phyloP scores from a whole-genome alignment of 2,113 vertebrate species.

The Hassar affinis region DNA sequence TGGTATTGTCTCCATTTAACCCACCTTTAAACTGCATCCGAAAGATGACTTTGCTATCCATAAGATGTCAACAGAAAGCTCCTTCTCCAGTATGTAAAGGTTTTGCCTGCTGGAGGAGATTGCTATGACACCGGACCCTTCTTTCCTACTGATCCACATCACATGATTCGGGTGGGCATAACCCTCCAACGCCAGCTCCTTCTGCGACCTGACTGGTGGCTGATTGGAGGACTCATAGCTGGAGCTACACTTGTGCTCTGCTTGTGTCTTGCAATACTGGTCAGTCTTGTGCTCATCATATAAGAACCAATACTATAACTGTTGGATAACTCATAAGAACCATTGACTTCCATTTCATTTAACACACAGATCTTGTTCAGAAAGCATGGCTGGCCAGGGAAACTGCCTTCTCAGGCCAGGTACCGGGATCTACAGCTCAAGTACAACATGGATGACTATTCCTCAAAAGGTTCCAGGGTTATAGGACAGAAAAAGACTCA shows the following conservation, averaged over 20 bases:
- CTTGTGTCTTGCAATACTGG: conserved; percentile 70
- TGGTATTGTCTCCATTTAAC: conserved; percentile 69
- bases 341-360: background rate
- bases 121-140: conserved; percentile 83
- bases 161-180: conserved; percentile 80
- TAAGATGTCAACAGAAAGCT: background rate
- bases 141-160: conserved; percentile 72
- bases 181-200: conserved; percentile 62
- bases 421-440: conserved; percentile 77
- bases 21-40: background rate
- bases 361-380: conserved; percentile 76
- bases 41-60: background rate
- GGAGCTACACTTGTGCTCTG: conserved; percentile 74
- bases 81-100: conserved; percentile 76
- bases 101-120: conserved; percentile 76
- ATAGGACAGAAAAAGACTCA: conserved; percentile 68
- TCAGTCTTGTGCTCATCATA: conserved; percentile 59
- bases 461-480: conserved; percentile 70
- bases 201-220: conserved; percentile 77
- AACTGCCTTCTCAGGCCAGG: conserved; percentile 53
- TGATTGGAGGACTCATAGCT: conserved; percentile 65
- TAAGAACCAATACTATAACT: background rate
- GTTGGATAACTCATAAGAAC: background rate
- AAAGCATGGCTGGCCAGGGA: conserved; percentile 73
- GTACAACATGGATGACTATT: conserved; percentile 78